Evolutionary conservation across 2,113 vertebrate genomes (phyloP).

Genomic region (Callaeas wilsoni): DNA sequence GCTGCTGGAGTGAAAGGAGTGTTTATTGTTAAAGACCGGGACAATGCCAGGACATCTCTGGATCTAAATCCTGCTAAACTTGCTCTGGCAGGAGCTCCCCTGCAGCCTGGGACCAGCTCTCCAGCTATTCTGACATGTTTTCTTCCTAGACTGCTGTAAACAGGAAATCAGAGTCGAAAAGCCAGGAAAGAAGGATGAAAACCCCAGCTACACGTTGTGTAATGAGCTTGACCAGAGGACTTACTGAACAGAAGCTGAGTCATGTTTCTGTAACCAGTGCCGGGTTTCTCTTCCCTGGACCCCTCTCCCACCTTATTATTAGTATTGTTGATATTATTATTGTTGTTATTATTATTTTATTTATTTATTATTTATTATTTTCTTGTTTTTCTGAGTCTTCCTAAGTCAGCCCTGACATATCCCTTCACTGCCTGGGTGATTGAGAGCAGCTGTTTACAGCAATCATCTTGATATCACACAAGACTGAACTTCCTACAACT

Average conservation of each 20-base stretch:
- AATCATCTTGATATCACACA: background rate
- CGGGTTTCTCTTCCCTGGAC: background rate
- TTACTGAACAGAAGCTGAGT: constrained; percentile 49
- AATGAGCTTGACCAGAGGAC: background rate
- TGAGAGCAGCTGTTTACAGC: constrained; percentile 1
- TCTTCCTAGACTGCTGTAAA: background rate
- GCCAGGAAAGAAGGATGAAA: background rate
- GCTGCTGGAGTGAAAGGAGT: background rate
- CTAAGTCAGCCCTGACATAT: background rate
- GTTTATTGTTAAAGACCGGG: background rate
- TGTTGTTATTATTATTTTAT: too few relatives aligned
- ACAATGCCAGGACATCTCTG: background rate
- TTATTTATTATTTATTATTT: background rate
- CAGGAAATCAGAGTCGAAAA: background rate
- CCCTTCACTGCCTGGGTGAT: background rate
- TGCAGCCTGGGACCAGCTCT: fast-evolving
- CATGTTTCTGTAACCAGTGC: background rate
- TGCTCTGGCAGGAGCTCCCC: background rate
- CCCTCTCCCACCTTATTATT: too few relatives aligned
- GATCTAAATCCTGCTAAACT: background rate
- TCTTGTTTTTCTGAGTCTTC: constrained; percentile 69
- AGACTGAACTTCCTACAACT: background rate
- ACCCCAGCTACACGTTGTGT: background rate
- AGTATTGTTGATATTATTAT: too few relatives aligned
- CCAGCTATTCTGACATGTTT: background rate